Evolutionary conservation across 2,113 vertebrate genomes (phyloP).

Genomic region (Hippocampus barbouri): DNA sequence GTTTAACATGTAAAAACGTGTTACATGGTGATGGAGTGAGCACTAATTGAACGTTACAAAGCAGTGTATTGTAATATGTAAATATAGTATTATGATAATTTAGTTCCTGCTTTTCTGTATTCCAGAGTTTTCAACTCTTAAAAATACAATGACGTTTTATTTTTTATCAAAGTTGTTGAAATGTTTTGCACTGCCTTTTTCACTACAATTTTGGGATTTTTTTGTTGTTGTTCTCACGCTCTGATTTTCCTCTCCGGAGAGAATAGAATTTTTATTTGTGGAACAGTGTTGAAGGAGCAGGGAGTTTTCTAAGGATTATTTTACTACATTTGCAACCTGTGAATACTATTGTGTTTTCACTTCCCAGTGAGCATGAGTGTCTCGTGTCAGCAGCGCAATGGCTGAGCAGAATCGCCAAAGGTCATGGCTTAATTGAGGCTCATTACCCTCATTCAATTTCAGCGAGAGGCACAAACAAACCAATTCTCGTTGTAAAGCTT

Average conservation of each 20-base stretch:
- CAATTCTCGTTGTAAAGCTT: conserved; percentile 58
- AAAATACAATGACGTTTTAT: conserved; percentile 55
- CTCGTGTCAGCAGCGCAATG: conserved; percentile 22
- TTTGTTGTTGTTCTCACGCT: conserved; percentile 15
- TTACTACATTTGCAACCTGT: conserved; percentile 52
- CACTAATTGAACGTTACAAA: conserved; percentile 33
- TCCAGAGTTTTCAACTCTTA: conserved; percentile 48
- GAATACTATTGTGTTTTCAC: conserved; percentile 44
- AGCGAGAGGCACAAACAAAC: conserved; percentile 43
- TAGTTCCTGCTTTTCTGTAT: conserved; percentile 60
- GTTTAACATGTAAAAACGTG: conserved; percentile 24
- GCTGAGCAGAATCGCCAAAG: conserved; percentile 13
- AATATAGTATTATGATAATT: conserved; percentile 56
- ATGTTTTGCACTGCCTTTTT: conserved; percentile 61
- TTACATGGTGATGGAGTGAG: conserved; percentile 24
- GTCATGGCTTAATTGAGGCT: conserved; percentile 38
- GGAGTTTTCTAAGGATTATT: conserved; percentile 41
- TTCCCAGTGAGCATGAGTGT: conserved; percentile 26
- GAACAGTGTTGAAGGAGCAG: conserved; percentile 28
- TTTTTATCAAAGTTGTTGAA: conserved; percentile 56
- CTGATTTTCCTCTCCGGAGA: conserved; percentile 36
- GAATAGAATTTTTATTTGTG: conserved; percentile 36
- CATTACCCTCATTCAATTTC: conserved; percentile 22
- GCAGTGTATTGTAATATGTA: conserved; percentile 59
- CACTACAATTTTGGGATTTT: conserved; percentile 32